phyloP scores from a whole-genome alignment of 2,888 invertebrate species.

The Sinodicranocentrus sp. region DNA sequence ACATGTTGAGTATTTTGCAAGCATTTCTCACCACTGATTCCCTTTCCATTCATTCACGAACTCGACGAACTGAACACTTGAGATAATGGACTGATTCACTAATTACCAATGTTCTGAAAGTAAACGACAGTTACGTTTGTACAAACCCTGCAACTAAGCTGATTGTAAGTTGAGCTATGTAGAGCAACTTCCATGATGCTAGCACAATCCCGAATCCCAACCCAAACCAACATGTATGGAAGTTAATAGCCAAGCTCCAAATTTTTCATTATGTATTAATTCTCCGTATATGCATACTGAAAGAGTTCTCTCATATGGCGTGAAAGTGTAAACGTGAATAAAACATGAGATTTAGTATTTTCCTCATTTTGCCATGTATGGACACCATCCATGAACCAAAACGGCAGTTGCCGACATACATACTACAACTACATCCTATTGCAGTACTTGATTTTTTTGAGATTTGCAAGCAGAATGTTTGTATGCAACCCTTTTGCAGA shows the following conservation, averaged over 20 bases:
- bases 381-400: neutral
- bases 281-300: neutral
- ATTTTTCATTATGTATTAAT: conserved; percentile 12
- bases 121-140: too few relatives aligned
- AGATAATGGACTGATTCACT: conserved; percentile 45
- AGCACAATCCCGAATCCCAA: too few relatives aligned
- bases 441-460: conserved; percentile 1
- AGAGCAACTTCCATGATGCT: too few relatives aligned
- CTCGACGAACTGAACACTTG: conserved; percentile 15
- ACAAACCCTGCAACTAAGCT: too few relatives aligned
- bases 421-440: neutral
- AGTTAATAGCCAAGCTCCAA: conserved; percentile 26
- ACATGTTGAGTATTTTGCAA: conserved; percentile 1
- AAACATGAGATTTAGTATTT: conserved; percentile 44
- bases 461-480: conserved; percentile 8
- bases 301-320: conserved; percentile 1
- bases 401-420: neutral
- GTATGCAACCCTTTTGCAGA: conserved; percentile 25
- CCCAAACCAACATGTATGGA: too few relatives aligned
- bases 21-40: neutral
- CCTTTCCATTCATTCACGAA: neutral
- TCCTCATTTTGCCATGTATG: conserved; percentile 24
- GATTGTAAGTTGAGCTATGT: too few relatives aligned
- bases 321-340: conserved; percentile 43
- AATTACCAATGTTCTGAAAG: conserved; percentile 13